Evolutionary conservation across 2,113 vertebrate species (phyloP), one percentile per base, ranked within the genome.

Genomic region (Spheniscus mendiculus): DNA sequence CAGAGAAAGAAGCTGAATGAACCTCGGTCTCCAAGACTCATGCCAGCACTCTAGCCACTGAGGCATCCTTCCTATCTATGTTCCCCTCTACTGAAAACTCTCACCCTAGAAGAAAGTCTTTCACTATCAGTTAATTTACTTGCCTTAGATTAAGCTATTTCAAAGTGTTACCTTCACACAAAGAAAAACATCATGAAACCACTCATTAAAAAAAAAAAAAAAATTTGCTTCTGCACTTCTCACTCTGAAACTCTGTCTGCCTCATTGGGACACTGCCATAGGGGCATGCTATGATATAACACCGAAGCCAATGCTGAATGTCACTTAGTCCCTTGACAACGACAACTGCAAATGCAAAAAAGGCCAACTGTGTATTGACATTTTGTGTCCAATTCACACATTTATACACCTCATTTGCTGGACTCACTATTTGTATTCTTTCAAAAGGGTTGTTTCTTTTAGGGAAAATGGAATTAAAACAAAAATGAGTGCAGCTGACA

Each of bases 321-420:
- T 65, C 91, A 91, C 59, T 87, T 58, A 63, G 6, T 80, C 40
- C n/a, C 84, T 76, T 65, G 53, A 78, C 91, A 83, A 61, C 16
- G 3, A 87, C 32, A 93, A 87, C 34, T 49, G 65, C 76, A 91
- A 87, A 81, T 78, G 30, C 21, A 91, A 90, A 76, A 85, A 79
- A 86, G 30, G 49, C 82, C 85, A 93, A 94, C 32, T 50, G 32
- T 29, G 40, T 16, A n/a, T 72, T 94, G 85, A 90, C 66, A 94
- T 93, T 96, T 84, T 91, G 18, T 77, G 38, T 92, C 82, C 62
- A 85, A 61, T 53, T 95, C 85, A 80, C 40, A 70, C 55, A 86
- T 83, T 90, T 79, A 87, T 62, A 61, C 42, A 76, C 36, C 49
- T 88, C 63, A 87, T 93, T 91, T 95, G 26, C 49, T 71, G 23